Conservation (phyloP, 1,140 invertebrate species). For the Rhagoletis zephyria region DNA sequence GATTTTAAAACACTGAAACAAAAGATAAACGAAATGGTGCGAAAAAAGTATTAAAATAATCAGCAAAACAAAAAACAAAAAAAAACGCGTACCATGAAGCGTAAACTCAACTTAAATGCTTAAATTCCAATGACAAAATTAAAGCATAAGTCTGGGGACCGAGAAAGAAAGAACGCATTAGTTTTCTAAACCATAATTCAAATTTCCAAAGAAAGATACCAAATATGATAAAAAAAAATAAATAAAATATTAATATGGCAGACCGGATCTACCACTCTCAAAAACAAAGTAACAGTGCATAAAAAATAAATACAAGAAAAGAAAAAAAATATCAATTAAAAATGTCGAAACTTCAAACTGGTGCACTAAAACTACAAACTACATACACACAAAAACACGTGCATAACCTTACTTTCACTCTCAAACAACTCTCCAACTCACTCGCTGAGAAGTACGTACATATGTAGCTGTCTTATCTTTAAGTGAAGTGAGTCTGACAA, state of each 20-base stretch:
- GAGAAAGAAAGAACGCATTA: not conserved
- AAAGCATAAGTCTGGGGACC: not conserved
- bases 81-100: not conserved
- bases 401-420: conserved; percentile 1
- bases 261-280: not conserved
- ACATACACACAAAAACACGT: not conserved
- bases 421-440: not conserved
- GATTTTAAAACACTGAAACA: conserved; percentile 42
- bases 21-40: not conserved
- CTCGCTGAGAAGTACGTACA: not conserved
- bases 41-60: not conserved
- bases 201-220: not conserved
- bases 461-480: not conserved
- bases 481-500: conserved; percentile 59
- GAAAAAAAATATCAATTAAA: conserved; percentile 27
- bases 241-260: not conserved
- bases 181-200: not conserved
- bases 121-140: not conserved
- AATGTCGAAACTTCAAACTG: not conserved
- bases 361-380: not conserved
- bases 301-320: not conserved
- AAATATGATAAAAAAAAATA: not conserved
- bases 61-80: conserved; percentile 56
- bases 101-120: not conserved
- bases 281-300: not conserved